phyloP scores from a whole-genome alignment of 2,113 vertebrate genomes.

The Mesoclemmys tuberculata region DNA sequence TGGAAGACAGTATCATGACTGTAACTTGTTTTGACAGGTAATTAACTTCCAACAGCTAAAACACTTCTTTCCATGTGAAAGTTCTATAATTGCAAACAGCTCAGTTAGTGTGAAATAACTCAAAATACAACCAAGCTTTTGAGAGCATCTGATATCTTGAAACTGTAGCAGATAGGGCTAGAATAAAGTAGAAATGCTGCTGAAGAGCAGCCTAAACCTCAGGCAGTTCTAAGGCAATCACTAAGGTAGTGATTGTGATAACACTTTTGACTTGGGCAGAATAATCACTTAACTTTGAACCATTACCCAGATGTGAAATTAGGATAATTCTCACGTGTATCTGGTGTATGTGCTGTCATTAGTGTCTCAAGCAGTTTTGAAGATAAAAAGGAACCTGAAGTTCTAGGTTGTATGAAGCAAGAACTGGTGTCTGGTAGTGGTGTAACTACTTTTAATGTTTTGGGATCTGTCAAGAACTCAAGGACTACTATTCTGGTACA shows the following conservation, averaged over 20 bases:
- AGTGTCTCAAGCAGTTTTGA: accelerated
- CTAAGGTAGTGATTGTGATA: neutral
- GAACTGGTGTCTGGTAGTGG: neutral
- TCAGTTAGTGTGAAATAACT: neutral
- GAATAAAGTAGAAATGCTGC: neutral
- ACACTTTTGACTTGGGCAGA: neutral
- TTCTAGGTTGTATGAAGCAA: neutral
- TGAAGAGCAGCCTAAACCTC: neutral
- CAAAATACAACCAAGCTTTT: neutral
- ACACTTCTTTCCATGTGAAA: accelerated
- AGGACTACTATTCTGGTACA: neutral
- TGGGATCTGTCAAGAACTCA: too few species aligned
- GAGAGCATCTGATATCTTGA: accelerated
- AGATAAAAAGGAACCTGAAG: too few species aligned
- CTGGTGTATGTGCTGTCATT: accelerated
- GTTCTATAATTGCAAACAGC: neutral
- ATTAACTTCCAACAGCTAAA: neutral
- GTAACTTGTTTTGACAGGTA: neutral
- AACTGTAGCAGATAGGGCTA: neutral
- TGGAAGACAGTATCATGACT: neutral
- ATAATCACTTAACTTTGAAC: neutral
- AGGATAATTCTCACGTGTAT: neutral
- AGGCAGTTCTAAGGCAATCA: too few species aligned
- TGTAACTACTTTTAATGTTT: neutral
- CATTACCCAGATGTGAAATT: neutral